Base-by-base conservation (phyloP, 2,113 vertebrate species). In the Camelus dromedarius region DNA sequence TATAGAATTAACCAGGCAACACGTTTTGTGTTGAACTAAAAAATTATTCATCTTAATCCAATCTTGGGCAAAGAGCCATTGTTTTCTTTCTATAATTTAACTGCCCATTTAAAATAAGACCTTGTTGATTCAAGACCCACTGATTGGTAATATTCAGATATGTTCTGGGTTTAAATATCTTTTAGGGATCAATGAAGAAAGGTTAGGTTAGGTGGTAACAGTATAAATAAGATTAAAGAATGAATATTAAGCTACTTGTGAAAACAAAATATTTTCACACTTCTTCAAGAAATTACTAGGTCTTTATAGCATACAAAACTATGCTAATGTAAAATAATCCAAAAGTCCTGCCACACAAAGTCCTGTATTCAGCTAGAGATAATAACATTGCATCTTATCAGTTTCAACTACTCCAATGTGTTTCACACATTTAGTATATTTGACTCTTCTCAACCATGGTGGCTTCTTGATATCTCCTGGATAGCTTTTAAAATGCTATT, bases 251-350 rank as follows among this genome's bases (percentile, higher is more conserved):
- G 5, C 30, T 80, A 76, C 16, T 81, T 79, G 60, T 85, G 35
- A 88, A 95, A 84, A n/a, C 48, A 67, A 87, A 84, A 60, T 79
- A 75, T 91, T 77, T 92, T 35, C 89, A 89, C 11, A 60, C 6
- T 15, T 64, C 18, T 60, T 72, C 26, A 72, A 94, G 18, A 96
- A 76, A 69, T 88, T 70, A 75, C 46, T 72, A 69, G 28, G 4
- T 38, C 67, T 70, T 79, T 88, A 66, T 38, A 95, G 19, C 15
- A 20, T 84, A 28, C 26, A 52, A 93, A 95, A 91, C 8, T 42
- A 64, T 28, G 38, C 14, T 81, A n/a, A 24, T 60, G 6, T 56
- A 60, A 87, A 85, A 83, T 46, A 92, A 79, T 28, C 30, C 56
- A n/a, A 42, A 73, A 67, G 6, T 48, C 52, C 4, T 26, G 22